phyloP scores from a whole-genome alignment of 2,113 vertebrate species.

The Bos javanicus region DNA sequence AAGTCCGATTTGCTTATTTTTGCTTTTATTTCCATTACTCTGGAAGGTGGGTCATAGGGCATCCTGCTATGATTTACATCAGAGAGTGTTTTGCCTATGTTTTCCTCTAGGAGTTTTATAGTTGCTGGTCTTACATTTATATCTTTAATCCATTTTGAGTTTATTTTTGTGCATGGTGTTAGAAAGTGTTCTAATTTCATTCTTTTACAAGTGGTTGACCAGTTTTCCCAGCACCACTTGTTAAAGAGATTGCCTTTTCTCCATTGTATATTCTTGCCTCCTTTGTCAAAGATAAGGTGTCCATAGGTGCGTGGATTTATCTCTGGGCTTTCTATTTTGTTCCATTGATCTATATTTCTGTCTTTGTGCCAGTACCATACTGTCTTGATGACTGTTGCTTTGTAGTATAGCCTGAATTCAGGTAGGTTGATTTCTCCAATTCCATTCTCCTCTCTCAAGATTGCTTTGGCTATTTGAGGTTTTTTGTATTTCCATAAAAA shows the following conservation, averaged over 20 bases:
- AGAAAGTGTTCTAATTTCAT: neutral
- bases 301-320: rapidly evolving
- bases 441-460: neutral
- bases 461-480: neutral
- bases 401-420: neutral
- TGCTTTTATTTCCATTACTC: neutral
- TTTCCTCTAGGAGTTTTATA: neutral
- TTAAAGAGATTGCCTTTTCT: rapidly evolving
- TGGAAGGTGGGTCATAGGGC: neutral
- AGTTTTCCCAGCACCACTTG: neutral
- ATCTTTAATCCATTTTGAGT: neutral
- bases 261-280: neutral
- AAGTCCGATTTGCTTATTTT: neutral
- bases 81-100: neutral
- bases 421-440: neutral
- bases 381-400: neutral
- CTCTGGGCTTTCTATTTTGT: neutral
- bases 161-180: neutral
- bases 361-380: neutral
- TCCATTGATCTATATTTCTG: neutral
- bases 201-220: neutral
- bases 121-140: neutral
- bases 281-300: neutral
- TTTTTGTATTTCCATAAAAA: neutral
- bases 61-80: neutral